Percentiles rank a stretch among this genome's conserved stretches.
Evolutionary conservation across 1,140 invertebrate species (phyloP).

Genomic region (Drosophila leontia): DNA sequence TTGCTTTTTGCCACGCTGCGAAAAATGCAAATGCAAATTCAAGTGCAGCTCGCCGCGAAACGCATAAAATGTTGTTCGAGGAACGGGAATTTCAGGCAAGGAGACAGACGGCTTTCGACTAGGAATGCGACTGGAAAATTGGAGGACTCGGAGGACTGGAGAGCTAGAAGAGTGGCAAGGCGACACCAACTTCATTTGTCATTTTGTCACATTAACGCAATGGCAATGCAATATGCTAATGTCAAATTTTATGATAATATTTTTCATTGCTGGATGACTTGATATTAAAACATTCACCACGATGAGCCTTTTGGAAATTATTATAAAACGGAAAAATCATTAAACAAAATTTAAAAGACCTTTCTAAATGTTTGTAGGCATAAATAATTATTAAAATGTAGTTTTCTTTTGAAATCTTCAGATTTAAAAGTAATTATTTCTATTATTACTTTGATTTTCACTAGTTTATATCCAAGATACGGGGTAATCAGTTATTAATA

Average conservation of each 20-base stretch:
- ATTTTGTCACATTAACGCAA: slow-evolving; percentile 83
- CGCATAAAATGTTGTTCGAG: slow-evolving; percentile 62
- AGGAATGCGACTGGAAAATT: slow-evolving; percentile 17
- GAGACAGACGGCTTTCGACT: slow-evolving; percentile 46
- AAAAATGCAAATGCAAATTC: slow-evolving; percentile 61
- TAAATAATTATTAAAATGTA: too few species aligned
- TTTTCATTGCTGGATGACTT: slow-evolving; percentile 48
- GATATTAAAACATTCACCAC: slow-evolving; percentile 48
- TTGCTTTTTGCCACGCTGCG: slow-evolving; percentile 61
- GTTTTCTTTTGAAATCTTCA: background rate
- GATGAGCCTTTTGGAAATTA: background rate
- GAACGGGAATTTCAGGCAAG: slow-evolving; percentile 10
- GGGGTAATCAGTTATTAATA: background rate
- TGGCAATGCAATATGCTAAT: slow-evolving; percentile 83
- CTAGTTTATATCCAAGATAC: background rate
- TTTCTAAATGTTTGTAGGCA: too few species aligned
- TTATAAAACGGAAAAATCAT: background rate
- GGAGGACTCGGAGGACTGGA: slow-evolving; percentile 2
- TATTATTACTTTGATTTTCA: background rate
- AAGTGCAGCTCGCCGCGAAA: slow-evolving; percentile 73
- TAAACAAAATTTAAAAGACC: too few species aligned
- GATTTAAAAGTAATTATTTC: background rate
- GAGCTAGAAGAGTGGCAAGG: slow-evolving; percentile 1
- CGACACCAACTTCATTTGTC: slow-evolving; percentile 74
- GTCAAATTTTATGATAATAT: slow-evolving; percentile 81